phyloP scores from a whole-genome alignment of 1,140 invertebrate genomes.

The Frieseomelitta varia region DNA sequence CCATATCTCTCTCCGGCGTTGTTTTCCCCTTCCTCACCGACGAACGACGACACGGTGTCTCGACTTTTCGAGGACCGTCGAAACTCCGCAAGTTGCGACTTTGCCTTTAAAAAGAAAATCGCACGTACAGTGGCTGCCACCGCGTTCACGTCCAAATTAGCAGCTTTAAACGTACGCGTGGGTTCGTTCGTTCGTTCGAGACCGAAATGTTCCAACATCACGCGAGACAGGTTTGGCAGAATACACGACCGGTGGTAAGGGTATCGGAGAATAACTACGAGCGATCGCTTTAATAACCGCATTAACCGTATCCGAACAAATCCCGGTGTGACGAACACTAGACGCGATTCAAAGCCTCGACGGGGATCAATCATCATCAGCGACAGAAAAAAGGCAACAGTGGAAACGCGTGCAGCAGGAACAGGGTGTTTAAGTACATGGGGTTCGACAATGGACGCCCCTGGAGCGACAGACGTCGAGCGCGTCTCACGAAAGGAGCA shows the following conservation, averaged over 20 bases:
- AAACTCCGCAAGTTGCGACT: neutral
- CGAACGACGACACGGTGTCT: neutral
- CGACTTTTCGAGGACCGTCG: neutral
- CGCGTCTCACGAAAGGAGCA: conserved; percentile 57
- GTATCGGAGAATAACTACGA: neutral
- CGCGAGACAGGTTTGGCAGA: neutral
- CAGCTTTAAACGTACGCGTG: neutral
- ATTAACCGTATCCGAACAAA: neutral
- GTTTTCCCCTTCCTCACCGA: neutral
- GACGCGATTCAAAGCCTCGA: neutral
- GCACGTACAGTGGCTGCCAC: neutral
- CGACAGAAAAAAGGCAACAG: neutral
- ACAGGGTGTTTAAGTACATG: conserved; percentile 49
- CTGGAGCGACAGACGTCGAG: conserved; percentile 42
- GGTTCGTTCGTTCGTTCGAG: neutral
- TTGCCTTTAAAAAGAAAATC: neutral
- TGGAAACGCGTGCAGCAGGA: conserved; percentile 22
- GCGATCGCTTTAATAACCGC: neutral
- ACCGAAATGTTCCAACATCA: neutral
- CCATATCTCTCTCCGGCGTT: too few relatives aligned
- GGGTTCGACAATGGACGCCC: conserved; percentile 57
- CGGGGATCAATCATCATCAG: conserved; percentile 2
- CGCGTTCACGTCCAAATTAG: neutral
- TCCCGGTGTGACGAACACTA: neutral
- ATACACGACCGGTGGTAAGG: neutral